phyloP scores from a whole-genome alignment of 1,140 invertebrate species.

The Hydropsyche tenuis region DNA sequence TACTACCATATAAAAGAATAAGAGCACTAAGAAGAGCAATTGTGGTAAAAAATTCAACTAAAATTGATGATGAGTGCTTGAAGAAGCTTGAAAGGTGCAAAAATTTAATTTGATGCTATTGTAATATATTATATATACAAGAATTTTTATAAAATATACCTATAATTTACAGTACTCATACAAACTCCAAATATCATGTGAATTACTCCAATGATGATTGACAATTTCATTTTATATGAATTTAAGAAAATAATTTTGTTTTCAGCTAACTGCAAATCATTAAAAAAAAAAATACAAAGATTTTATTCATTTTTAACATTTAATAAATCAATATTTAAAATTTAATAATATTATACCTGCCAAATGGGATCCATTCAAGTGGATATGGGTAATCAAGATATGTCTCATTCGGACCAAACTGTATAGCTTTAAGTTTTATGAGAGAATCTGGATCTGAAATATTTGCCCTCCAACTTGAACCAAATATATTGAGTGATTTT shows the following conservation, averaged over 20 bases:
- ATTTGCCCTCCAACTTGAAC: slow-evolving; percentile 75
- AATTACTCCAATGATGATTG: slow-evolving; percentile 92
- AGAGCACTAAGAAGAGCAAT: slow-evolving; percentile 84
- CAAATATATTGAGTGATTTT: slow-evolving; percentile 95
- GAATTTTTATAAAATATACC: slow-evolving; percentile 78
- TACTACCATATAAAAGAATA: slow-evolving; percentile 94
- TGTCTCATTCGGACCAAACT: slow-evolving; percentile 70
- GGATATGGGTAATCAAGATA: slow-evolving; percentile 72
- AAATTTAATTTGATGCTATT: too few relatives aligned
- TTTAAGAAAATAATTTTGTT: slow-evolving; percentile 98
- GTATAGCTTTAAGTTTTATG: slow-evolving; percentile 61
- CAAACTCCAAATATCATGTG: slow-evolving; percentile 97
- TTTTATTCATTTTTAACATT: too few relatives aligned
- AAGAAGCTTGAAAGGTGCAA: slow-evolving; percentile 77
- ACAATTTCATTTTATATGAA: slow-evolving; percentile 99
- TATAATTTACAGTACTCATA: slow-evolving; percentile 89
- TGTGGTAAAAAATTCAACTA: slow-evolving; percentile 95
- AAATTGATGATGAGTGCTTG: slow-evolving; percentile 77
- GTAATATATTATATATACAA: too few relatives aligned
- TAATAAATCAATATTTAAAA: too few relatives aligned
- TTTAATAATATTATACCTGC: slow-evolving; percentile 69
- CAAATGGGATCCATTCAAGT: slow-evolving; percentile 87
- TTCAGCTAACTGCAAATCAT: slow-evolving; percentile 71
- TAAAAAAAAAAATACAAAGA: too few relatives aligned
- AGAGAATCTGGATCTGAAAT: slow-evolving; percentile 66